phyloP scores from a whole-genome alignment of 1,140 invertebrate species.

The Xylocopa sonorina region DNA sequence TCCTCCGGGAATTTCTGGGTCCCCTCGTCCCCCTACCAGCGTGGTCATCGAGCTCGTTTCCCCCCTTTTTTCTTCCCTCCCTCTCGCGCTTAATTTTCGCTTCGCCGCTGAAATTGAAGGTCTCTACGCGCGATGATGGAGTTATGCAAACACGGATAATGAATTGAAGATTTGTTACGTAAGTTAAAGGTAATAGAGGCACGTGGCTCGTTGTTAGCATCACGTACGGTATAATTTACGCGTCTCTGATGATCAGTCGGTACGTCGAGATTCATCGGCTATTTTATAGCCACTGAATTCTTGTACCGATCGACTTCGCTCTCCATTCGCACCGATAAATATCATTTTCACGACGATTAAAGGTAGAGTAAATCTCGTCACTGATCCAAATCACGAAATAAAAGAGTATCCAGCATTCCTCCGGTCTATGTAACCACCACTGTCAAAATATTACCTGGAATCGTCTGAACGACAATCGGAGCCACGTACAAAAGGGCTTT shows the following conservation, averaged over 20 bases:
- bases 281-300: no score
- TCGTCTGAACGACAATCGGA: neutral
- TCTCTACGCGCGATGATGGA: neutral
- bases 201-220: neutral
- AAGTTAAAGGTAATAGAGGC: no score
- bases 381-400: no score
- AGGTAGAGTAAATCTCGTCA: no score
- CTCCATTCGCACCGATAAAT: no score
- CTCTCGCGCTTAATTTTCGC: neutral
- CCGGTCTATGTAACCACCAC: neutral
- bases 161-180: neutral
- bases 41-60: neutral
- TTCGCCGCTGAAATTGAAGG: neutral
- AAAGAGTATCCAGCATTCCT: neutral
- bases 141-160: neutral
- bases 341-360: no score
- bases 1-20: constrained; percentile 54
- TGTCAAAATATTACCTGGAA: neutral
- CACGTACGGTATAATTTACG: neutral
- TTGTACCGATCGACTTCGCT: no score
- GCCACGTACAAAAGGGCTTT: constrained; percentile 42
- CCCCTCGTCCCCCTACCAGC: neutral
- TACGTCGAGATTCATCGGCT: no score
- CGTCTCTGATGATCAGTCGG: no score
- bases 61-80: neutral